Evolutionary conservation across 2,113 vertebrate species (phyloP).

Genomic region (Larimichthys crocea): DNA sequence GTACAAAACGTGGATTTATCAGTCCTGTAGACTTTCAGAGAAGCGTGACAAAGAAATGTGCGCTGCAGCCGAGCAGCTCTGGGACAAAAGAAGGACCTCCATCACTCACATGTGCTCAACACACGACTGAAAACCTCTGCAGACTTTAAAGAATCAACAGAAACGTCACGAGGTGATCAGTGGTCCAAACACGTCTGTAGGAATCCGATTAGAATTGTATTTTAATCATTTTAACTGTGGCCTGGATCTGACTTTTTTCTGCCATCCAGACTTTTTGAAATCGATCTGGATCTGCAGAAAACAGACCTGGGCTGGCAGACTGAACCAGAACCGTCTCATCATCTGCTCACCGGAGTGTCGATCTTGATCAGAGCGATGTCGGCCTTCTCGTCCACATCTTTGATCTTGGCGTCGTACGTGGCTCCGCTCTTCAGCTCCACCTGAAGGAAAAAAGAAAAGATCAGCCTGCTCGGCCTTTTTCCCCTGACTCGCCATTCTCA

Average conservation of each 20-base stretch:
- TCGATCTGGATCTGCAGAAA: too few relatives aligned
- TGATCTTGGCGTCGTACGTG: slow-evolving; percentile 94
- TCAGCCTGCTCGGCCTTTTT: background rate
- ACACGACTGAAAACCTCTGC: background rate
- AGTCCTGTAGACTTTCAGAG: background rate
- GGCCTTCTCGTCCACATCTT: slow-evolving; percentile 96
- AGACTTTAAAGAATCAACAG: background rate
- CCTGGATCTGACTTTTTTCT: too few relatives aligned
- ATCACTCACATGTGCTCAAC: background rate
- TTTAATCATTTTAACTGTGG: too few relatives aligned
- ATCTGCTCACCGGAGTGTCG: slow-evolving; percentile 87
- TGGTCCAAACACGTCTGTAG: too few relatives aligned
- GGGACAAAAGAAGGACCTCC: too few relatives aligned
- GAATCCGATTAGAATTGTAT: too few relatives aligned
- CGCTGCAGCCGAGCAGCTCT: background rate
- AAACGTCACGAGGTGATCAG: too few relatives aligned
- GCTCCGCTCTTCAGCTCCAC: slow-evolving; percentile 95
- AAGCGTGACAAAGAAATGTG: too few relatives aligned
- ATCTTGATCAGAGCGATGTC: slow-evolving; percentile 99
- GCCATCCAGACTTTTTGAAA: too few relatives aligned
- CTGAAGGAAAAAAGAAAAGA: slow-evolving; percentile 29
- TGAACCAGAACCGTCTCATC: background rate
- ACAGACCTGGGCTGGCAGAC: too few relatives aligned
- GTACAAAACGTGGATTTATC: background rate
- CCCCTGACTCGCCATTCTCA: too few relatives aligned